A percentile compares a stretch with the other conserved stretches of the same genome.
phyloP scores from a whole-genome alignment of 2,113 vertebrate genomes.

The Xyrauchen texanus region DNA sequence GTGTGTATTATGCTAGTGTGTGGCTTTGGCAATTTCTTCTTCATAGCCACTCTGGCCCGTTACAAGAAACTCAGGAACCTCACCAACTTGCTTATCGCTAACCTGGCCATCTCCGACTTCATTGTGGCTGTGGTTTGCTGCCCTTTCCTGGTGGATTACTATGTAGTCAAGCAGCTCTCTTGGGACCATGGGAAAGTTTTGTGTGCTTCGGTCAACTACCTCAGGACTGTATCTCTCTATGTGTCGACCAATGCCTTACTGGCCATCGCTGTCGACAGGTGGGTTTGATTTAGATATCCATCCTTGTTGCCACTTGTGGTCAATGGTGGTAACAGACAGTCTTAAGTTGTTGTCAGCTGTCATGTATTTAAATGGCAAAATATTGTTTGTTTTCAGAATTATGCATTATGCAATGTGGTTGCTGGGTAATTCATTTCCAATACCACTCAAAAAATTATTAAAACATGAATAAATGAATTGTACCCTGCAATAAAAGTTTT shows the following conservation, averaged over 20 bases:
- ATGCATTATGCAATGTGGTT: background rate
- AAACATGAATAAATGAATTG: too few relatives aligned
- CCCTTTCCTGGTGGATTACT: slow-evolving; percentile 97
- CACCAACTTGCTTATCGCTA: slow-evolving; percentile 95
- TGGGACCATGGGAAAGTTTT: slow-evolving; percentile 90
- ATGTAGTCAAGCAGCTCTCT: slow-evolving; percentile 90
- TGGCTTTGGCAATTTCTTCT: slow-evolving; percentile 65
- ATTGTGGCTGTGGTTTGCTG: slow-evolving; percentile 94
- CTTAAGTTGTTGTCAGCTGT: background rate
- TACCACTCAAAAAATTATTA: background rate
- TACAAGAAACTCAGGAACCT: slow-evolving; percentile 94
- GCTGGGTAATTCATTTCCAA: background rate
- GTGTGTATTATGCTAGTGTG: slow-evolving; percentile 92
- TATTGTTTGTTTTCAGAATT: background rate
- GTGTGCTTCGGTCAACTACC: slow-evolving; percentile 91
- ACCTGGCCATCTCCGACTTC: slow-evolving; percentile 94
- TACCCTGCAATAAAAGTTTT: background rate
- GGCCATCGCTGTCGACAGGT: slow-evolving; percentile 96
- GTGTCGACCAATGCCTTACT: slow-evolving; percentile 95
- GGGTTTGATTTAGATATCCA: slow-evolving; percentile 83
- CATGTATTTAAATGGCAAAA: background rate
- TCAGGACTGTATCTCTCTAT: slow-evolving; percentile 88
- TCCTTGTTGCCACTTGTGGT: background rate
- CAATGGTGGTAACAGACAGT: slow-evolving; percentile 28
- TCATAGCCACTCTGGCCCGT: slow-evolving; percentile 86